Base-by-base conservation (phyloP, 2,797 vertebrate species). In the Sylvia borin region DNA sequence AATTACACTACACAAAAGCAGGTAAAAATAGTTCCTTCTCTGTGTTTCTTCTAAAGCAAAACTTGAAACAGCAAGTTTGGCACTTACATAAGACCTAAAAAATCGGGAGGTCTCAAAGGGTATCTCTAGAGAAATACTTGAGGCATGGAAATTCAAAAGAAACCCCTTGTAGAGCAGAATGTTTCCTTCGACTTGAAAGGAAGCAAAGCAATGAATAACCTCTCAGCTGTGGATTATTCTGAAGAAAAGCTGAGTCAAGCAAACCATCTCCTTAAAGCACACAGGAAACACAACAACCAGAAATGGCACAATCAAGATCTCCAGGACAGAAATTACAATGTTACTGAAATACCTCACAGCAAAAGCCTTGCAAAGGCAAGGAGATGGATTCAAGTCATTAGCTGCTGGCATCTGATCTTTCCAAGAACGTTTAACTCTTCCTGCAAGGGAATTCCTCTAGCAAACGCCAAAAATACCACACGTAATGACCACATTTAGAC, bases 361-460 rank as follows among this genome's bases (percentile, higher is more conserved):
- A 77, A 80, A 85, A 89, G 73, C 32, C 45, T n/a, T 62, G 84
- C 42, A 45, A 10, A 5, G 40, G 53, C 53, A 92, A 77, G 32
- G 53, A 80, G 70, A 87, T 58, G 54, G 72, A 93, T 54, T 86
- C 61, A 43, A 85, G 70, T 70, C 83, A 73, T 76, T 42, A 83
- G 90, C 61, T 75, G 66, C 62, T 50, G 62, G 55, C 34, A 73
- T 62, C 48, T 42, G n/a, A 50, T 80, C 82, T 53, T 96, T 90
- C 85, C 65, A 80, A 90, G 72, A 95, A 75, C 29, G 60, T 43
- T 92, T 85, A 92, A 88, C 91, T 88, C 86, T 81, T 84, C 57
- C 75, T 88, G 79, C 76, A 78, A 89, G 81, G 90, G 88, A 87
- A 92, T 85, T 76, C 90, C 85, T 93, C 85, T 53, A 78, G 83